These are phyloP conservation scores for Talpa occidentalis DNA, from an alignment of 2,113 vertebrate species.

Conservation along the genomic window DNA sequence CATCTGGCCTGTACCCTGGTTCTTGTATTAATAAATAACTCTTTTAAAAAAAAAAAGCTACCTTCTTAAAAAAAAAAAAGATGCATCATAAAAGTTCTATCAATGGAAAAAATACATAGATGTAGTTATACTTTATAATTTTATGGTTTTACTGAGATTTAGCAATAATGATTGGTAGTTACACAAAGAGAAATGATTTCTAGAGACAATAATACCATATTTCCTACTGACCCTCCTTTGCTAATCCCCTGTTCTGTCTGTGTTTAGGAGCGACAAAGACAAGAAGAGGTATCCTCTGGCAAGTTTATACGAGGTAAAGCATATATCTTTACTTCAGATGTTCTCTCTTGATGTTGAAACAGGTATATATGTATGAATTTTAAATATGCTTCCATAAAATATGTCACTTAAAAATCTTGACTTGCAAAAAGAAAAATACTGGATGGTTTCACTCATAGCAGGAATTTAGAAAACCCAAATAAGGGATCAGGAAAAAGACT, in stretches of 20 bases:
- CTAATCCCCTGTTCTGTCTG: slow-evolving; percentile 62
- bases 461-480: no score
- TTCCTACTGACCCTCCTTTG: neutral
- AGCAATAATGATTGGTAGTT: neutral
- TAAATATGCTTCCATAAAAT: slow-evolving; percentile 50
- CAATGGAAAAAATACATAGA: slow-evolving; percentile 25
- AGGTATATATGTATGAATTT: neutral
- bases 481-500: no score
- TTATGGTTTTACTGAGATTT: neutral
- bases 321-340: neutral
- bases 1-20: no score
- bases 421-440: no score
- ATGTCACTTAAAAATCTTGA: neutral
- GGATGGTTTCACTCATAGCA: no score
- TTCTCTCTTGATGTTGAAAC: slow-evolving; percentile 24
- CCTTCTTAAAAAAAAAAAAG: no score
- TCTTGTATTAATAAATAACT: no score
- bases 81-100: neutral
- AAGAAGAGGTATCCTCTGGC: slow-evolving; percentile 89
- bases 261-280: slow-evolving; percentile 92
- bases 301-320: slow-evolving; percentile 89
- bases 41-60: no score
- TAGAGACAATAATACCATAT: slow-evolving; percentile 50
- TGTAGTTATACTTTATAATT: slow-evolving; percentile 24
- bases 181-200: neutral